Evolutionary conservation across 2,113 vertebrate genomes (phyloP).

Genomic region (Paradoxurus hermaphroditus): DNA sequence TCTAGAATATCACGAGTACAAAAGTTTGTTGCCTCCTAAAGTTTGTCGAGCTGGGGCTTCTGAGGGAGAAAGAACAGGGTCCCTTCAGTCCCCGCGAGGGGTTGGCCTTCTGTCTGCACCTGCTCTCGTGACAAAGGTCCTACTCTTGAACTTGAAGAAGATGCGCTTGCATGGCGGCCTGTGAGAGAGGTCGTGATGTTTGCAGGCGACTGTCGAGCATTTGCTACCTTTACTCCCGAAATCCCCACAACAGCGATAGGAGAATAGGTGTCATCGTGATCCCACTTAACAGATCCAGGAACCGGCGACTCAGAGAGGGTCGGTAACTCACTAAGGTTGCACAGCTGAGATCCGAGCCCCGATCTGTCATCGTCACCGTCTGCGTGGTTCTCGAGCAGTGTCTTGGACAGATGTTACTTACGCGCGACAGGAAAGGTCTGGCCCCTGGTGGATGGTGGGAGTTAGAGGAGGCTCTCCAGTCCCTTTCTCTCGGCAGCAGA

Average conservation of each 20-base stretch:
- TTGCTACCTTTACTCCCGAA: background rate
- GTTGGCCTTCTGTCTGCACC: background rate
- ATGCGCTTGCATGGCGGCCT: background rate
- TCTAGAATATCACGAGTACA: background rate
- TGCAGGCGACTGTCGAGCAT: background rate
- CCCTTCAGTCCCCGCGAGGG: background rate
- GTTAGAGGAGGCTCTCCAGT: too few relatives aligned
- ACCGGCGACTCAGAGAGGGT: background rate
- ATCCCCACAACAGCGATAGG: background rate
- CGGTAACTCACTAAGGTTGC: background rate
- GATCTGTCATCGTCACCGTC: background rate
- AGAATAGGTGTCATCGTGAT: background rate
- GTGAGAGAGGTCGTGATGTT: background rate
- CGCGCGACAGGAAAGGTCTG: background rate
- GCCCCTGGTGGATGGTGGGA: too few relatives aligned
- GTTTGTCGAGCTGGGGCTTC: background rate
- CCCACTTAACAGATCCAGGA: background rate
- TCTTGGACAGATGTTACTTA: background rate
- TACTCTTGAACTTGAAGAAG: background rate
- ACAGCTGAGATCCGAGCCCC: background rate
- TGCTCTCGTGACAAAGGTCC: background rate
- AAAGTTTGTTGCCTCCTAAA: background rate
- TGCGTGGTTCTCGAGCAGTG: background rate
- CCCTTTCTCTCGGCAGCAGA: fast-evolving
- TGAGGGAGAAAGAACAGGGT: background rate